These are phyloP conservation scores for Ryuthela nishihirai DNA, from an alignment of 2,888 invertebrate genomes.

Conservation along the genomic window DNA sequence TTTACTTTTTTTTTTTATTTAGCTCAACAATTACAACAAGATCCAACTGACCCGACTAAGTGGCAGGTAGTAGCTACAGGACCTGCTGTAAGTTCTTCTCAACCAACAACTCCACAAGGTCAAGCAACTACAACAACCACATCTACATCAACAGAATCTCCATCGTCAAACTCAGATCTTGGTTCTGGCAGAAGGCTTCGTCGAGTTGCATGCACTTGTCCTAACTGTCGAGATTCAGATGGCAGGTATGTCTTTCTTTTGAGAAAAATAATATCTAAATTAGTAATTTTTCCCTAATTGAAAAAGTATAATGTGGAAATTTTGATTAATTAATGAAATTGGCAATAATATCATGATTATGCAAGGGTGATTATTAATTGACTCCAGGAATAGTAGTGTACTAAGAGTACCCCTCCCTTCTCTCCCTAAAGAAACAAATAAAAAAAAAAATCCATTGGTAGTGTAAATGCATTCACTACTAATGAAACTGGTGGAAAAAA, in stretches of 20 bases:
- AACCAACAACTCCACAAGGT: constrained; percentile 41
- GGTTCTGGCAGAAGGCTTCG: constrained; percentile 50
- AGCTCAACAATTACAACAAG: constrained; percentile 70
- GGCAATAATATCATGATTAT: no score
- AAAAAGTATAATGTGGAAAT: no score
- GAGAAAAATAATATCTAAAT: no score
- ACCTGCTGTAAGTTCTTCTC: constrained; percentile 48
- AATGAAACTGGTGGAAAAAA: no score
- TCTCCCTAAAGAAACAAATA: no score
- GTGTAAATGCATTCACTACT: no score
- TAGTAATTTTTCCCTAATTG: no score
- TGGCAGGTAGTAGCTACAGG: constrained; percentile 63
- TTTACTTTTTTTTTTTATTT: constrained; percentile 20
- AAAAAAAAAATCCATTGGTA: no score
- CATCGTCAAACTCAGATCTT: constrained; percentile 16
- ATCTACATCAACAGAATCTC: constrained; percentile 17
- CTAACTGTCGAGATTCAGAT: constrained; percentile 97
- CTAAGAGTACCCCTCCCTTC: no score
- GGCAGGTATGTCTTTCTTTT: constrained; percentile 53
- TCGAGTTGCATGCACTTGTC: constrained; percentile 95
- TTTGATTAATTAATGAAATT: no score
- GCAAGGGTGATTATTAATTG: no score
- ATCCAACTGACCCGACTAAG: constrained; percentile 75
- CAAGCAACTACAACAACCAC: constrained; percentile 21
- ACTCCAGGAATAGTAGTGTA: no score